Evolutionary conservation across 2,888 invertebrate species (phyloP), one percentile per base, ranked within the genome.

Genomic region (Nemapogon koenigi): DNA sequence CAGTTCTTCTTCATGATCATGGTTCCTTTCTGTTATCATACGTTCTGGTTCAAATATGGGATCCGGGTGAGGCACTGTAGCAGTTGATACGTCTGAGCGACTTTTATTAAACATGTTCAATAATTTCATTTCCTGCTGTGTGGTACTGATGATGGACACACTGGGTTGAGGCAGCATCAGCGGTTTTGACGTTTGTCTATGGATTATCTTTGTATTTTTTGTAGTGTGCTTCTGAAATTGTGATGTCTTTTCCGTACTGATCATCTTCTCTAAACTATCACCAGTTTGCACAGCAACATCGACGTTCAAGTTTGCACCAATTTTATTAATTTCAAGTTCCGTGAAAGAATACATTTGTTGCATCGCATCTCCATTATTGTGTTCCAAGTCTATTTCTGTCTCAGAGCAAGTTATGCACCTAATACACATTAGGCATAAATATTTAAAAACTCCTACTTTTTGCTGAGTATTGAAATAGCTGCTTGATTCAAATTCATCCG

Each of bases 231-330:
- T n/a, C n/a, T n/a, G n/a, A n/a, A n/a, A n/a, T n/a, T n/a, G 28
- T 11, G 11, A 2, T 11, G 13, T 4, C 3, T 3, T 13, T 28
- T 28, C 28, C 11, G 3, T 28, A 11, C 11, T 3, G 7, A 28
- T 28, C 3, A 28, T 11, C 15, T 2, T 52, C 48, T 66, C 62
- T 39, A 71, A 52, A 46, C 68, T 69, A 2, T 55, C 55, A 18
- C 62, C 64, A 0, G 76, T 75, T 57, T 76, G 76, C 2, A 67
- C 57, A 3, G 49, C 55, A 28, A 41, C 51, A 27, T 70, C 62
- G 36, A 22, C 44, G 4, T 32, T 25, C 1, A 45, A 16, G 25
- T 29, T 17, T 3, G 28, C 19, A 19, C 46, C 41, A 37, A 62
- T 56, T 49, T 59, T 66, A 13, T 43, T 43, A 41, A 73, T 48